Evolutionary conservation across 2,797 vertebrate genomes (phyloP), one percentile per base, ranked within the genome.

Genomic region (Acanthiza pusilla): DNA sequence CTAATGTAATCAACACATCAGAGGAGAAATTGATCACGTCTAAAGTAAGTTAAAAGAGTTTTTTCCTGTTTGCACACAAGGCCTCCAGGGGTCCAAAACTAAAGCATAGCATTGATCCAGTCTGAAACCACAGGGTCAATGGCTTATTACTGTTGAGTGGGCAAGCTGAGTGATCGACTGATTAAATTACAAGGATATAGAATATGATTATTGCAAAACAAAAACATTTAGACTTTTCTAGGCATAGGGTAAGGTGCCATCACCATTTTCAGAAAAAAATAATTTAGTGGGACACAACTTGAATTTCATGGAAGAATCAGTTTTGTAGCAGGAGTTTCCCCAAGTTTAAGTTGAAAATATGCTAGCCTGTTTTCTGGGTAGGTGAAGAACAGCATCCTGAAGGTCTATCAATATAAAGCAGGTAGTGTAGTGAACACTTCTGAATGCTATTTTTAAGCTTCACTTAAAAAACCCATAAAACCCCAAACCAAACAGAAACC

Each of bases 1-100:
- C 88, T 98, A 98, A 98, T 97, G 86, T 83, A 96, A 98, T 98
- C 94, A 96, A 85, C 32, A 32, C 89, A 97, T 85, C 83, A 75
- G 86, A 93, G 80, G 76, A 90, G 87, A 97, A 96, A 97, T 74
- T 45, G 38, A 93, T 96, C 67, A 65, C 5, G 5, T 96, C 93
- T 93, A 93, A 96, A 97, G 96, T 83, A 74, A 97, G 94, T 95
- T 95, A 90, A 78, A 97, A 93, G 95, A 94, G 85, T 94, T 96
- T 97, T 90, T 96, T 97, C 92, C 91, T 89, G 7, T 96, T 93
- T 91, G 94, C 94, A 75, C 91, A 90, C 75, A 96, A 95, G 62
- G 96, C 96, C 97, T 97, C 95, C 96, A 66, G 97, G 96, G 96
- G 72, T 94, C 94, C 96, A 94, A 34, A 96, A 95, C 94, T 94